These are phyloP conservation scores for Aplysia californica DNA, from an alignment of 1,140 invertebrate species.

Conservation along the genomic window DNA sequence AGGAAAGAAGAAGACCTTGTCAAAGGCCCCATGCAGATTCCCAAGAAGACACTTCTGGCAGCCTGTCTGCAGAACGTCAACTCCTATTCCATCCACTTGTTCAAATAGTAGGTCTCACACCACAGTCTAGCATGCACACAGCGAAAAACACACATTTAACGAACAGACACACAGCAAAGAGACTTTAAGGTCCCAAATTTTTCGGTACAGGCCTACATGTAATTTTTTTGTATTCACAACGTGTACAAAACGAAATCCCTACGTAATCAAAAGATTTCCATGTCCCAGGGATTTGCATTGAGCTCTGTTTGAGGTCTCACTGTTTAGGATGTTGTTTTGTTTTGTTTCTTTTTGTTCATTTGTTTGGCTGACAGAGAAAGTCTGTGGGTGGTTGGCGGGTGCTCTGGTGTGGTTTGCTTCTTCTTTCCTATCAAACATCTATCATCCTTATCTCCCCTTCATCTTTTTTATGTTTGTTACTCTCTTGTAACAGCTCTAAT, in stretches of 20 bases:
- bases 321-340: no score
- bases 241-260: background rate
- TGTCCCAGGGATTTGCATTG: no score
- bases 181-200: background rate
- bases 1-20: background rate
- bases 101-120: constrained; percentile 12
- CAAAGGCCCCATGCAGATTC: background rate
- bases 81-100: background rate
- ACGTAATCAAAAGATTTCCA: no score
- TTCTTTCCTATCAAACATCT: no score
- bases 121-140: background rate
- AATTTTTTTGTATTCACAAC: background rate
- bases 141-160: background rate
- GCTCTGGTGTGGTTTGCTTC: no score
- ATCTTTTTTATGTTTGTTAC: no score
- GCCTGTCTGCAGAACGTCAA: constrained; percentile 18
- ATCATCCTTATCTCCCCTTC: no score
- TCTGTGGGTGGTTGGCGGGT: no score
- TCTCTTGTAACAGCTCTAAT: no score
- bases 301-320: no score
- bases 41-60: constrained; percentile 1
- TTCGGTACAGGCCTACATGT: background rate
- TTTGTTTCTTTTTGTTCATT: no score
- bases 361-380: no score
- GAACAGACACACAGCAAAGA: background rate